A percentile compares a stretch with the other conserved stretches of the same genome.
phyloP scores from a whole-genome alignment of 30 jellyfish, hydroid and myxozoan species.

The Catostylus mosaicus region DNA sequence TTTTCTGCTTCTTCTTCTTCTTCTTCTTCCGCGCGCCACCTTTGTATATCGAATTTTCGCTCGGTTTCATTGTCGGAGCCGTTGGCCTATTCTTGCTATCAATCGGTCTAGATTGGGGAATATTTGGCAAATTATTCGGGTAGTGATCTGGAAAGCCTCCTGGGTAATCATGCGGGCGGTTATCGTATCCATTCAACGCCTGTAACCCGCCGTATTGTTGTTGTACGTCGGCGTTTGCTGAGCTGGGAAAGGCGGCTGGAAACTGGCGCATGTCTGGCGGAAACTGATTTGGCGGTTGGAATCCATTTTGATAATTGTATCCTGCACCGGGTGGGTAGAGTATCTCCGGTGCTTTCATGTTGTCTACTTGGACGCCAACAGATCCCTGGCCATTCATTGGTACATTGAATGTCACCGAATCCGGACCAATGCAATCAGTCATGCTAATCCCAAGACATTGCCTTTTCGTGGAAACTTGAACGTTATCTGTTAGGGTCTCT shows the following conservation, averaged over 20 bases:
- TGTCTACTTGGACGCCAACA: slow-evolving; percentile 52
- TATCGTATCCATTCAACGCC: slow-evolving; percentile 2
- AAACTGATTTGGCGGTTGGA: slow-evolving; percentile 8
- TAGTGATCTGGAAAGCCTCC: slow-evolving; percentile 55
- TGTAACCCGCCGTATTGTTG: slow-evolving; percentile 28
- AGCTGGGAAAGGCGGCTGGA: slow-evolving; percentile 18
- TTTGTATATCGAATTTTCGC: slow-evolving; percentile 46
- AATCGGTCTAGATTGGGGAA: slow-evolving; percentile 58
- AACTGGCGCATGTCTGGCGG: slow-evolving; percentile 36
- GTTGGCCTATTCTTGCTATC: slow-evolving; percentile 18
- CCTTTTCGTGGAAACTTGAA: slow-evolving; percentile 45
- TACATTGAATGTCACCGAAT: slow-evolving; percentile 44
- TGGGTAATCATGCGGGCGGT: slow-evolving; percentile 34
- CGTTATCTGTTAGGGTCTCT: slow-evolving; percentile 49
- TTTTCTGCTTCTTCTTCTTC: slow-evolving; percentile 10
- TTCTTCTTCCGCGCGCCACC: slow-evolving; percentile 22
- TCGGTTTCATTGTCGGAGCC: slow-evolving; percentile 67
- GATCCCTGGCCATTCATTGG: slow-evolving; percentile 46
- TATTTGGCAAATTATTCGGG: slow-evolving; percentile 58
- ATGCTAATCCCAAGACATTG: slow-evolving; percentile 52
- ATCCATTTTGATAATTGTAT: not conserved
- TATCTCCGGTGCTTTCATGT: slow-evolving; percentile 8
- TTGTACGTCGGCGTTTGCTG: not conserved
- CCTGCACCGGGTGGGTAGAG: slow-evolving; percentile 28
- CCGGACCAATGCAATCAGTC: slow-evolving; percentile 60